Percentiles rank a stretch among this genome's conserved stretches.
Evolutionary conservation across 2,113 vertebrate species (phyloP).

Genomic region (Dromiciops gliroides): DNA sequence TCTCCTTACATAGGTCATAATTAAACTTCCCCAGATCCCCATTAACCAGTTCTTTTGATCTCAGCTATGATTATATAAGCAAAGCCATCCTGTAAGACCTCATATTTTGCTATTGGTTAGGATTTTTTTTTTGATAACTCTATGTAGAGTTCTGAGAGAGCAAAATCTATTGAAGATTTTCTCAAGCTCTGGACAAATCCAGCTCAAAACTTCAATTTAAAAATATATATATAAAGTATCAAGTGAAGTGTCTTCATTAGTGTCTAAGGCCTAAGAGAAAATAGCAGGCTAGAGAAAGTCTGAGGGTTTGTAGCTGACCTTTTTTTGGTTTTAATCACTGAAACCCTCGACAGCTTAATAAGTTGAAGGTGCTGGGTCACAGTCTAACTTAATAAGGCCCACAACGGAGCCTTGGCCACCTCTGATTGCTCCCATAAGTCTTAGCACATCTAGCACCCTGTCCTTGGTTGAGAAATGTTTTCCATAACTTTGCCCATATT

Average conservation of each 20-base stretch:
- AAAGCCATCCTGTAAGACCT: constrained; percentile 88
- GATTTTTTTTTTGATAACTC: constrained; percentile 86
- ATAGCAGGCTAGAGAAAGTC: constrained; percentile 91
- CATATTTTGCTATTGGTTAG: constrained; percentile 84
- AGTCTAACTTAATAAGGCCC: constrained; percentile 98
- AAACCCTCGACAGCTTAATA: constrained; percentile 99
- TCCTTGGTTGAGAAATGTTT: constrained; percentile 97
- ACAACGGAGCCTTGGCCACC: constrained; percentile 94
- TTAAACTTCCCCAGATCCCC: constrained; percentile 87
- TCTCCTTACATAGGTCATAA: constrained; percentile 87
- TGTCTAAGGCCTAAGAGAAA: constrained; percentile 92
- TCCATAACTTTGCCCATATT: constrained; percentile 95
- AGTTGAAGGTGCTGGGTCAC: constrained; percentile 98
- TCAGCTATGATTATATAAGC: constrained; percentile 87
- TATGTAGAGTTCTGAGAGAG: constrained; percentile 86
- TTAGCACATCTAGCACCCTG: constrained; percentile 95
- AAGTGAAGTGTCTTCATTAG: constrained; percentile 93
- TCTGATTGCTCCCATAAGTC: constrained; percentile 99
- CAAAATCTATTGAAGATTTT: constrained; percentile 85
- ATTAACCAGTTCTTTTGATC: constrained; percentile 93
- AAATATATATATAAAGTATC: constrained; percentile 85
- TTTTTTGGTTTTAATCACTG: constrained; percentile 99
- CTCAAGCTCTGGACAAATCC: constrained; percentile 83
- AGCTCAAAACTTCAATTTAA: constrained; percentile 89
- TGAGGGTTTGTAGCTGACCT: constrained; percentile 95